Evolutionary conservation across 2,113 vertebrate genomes (phyloP), one percentile per base, ranked within the genome.

Genomic region (Dryoscopus gambensis): DNA sequence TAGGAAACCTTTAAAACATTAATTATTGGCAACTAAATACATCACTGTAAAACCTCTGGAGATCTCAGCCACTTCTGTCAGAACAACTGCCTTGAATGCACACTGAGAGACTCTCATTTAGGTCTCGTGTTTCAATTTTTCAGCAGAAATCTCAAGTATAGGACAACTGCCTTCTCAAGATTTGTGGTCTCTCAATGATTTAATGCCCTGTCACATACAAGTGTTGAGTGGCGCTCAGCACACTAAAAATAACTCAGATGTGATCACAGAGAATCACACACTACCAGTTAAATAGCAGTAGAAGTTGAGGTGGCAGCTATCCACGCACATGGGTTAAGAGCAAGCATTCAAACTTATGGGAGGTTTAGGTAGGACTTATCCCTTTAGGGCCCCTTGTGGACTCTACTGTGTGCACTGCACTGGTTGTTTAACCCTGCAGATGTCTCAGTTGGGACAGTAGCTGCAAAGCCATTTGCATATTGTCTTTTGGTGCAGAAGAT

Each of bases 1-100:
- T 93, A 81, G 40, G 75, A 79, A 97, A 85, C 73, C 52, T 95
- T 97, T 95, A 94, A 97, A 96, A 93, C 42, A 91, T 87, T 75
- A 84, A 90, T 95, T 96, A 96, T 96, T 94, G 92, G 93, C 93
- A 91, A 63, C 56, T 84, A 93, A 82, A 93, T 60, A 42, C 42
- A 81, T 89, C 84, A 79, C 85, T 76, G 78, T 59, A 92, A 55
- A 83, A 80, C n/a, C 64, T 91, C 83, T 89, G 80, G 52, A 89
- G 70, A 73, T 59, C 50, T 82, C 75, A 94, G 65, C 60, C 73
- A 90, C 68, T 84, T 93, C 70, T 91, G 59, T 83, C 77, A 91
- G 63, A 94, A 53, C 4, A 94, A 46, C 53, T 89, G 42, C 75
- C 83, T 92, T 69, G 53, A 87, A 95, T 63, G 22, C 65, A 90